Conservation (phyloP, 1,140 invertebrate genomes). For the Chrysomallon squamiferum region DNA sequence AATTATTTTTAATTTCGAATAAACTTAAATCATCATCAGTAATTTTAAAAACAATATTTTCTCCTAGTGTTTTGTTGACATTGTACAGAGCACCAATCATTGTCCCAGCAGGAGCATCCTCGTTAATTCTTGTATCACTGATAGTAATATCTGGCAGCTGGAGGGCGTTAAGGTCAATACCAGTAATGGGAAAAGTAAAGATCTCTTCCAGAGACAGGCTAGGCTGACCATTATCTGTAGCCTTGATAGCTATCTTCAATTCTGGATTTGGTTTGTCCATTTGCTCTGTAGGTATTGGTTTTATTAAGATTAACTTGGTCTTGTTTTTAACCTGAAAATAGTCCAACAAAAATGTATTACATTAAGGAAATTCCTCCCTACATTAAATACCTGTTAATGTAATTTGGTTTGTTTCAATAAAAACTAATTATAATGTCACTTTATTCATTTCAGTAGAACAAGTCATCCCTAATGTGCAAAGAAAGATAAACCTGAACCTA, state of each 20-base stretch:
- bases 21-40: slow-evolving; percentile 21
- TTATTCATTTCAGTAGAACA: too few species aligned
- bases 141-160: slow-evolving; percentile 35
- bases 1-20: slow-evolving; percentile 34
- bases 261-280: slow-evolving; percentile 22
- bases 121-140: slow-evolving; percentile 18
- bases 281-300: slow-evolving; percentile 18
- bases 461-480: too few species aligned
- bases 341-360: too few species aligned
- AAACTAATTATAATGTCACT: too few species aligned
- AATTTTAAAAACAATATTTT: slow-evolving; percentile 29
- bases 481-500: too few species aligned
- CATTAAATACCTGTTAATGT: too few species aligned
- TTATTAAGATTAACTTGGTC: slow-evolving; percentile 18
- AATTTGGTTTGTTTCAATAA: too few species aligned
- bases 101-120: slow-evolving; percentile 19
- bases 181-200: slow-evolving; percentile 35
- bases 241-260: slow-evolving; percentile 27
- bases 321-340: slow-evolving; percentile 30
- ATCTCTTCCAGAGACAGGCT: slow-evolving; percentile 22
- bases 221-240: slow-evolving; percentile 40
- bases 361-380: too few species aligned
- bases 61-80: slow-evolving; percentile 19
- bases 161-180: slow-evolving; percentile 27
- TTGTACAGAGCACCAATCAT: slow-evolving; percentile 29